Evolutionary conservation across 2,888 invertebrate genomes (phyloP), one percentile per base, ranked within the genome.

Genomic region (Capitulum mitella): DNA sequence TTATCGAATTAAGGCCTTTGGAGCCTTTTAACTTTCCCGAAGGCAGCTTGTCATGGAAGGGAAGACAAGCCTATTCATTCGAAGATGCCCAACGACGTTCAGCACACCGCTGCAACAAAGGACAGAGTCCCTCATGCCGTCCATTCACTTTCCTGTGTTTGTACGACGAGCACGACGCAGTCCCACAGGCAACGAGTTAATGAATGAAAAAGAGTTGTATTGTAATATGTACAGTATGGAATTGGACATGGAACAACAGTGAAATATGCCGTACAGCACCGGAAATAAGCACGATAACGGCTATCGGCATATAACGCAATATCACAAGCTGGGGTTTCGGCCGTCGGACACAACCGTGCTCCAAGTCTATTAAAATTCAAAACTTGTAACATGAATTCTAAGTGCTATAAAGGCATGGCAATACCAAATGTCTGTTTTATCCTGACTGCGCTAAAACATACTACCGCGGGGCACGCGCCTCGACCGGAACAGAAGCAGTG

Each of bases 161-260:
- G n/a, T n/a, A n/a, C n/a, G n/a, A n/a, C n/a, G n/a, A n/a, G n/a
- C n/a, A n/a, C n/a, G n/a, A n/a, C n/a, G n/a, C n/a, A n/a, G n/a
- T n/a, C n/a, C n/a, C n/a, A n/a, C n/a, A n/a, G n/a, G 12, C 61
- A 32, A 1, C 29, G 3, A 12, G 61, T 29, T 61, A 32, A 64
- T 64, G 64, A 64, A 64, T 64, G 64, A 64, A 64, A 64, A 64
- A 64, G 64, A 64, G 64, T 64, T 64, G 64, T 64, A 64, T 64
- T 64, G 64, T 64, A 64, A 64, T 64, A 64, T 64, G 64, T 64
- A 64, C 64, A 64, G 64, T 64, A 64, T 64, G 64, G 64, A 64
- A 64, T 64, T 37, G 37, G 37, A 64, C 64, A 64, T 64, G 64
- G 64, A 64, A 64, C 64, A 37, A 64, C 64, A 37, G 64, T 37